A percentile compares a stretch with the other conserved stretches of the same genome.
Evolutionary conservation across 2,113 vertebrate species (phyloP).

Genomic region (Tyrannus savana): DNA sequence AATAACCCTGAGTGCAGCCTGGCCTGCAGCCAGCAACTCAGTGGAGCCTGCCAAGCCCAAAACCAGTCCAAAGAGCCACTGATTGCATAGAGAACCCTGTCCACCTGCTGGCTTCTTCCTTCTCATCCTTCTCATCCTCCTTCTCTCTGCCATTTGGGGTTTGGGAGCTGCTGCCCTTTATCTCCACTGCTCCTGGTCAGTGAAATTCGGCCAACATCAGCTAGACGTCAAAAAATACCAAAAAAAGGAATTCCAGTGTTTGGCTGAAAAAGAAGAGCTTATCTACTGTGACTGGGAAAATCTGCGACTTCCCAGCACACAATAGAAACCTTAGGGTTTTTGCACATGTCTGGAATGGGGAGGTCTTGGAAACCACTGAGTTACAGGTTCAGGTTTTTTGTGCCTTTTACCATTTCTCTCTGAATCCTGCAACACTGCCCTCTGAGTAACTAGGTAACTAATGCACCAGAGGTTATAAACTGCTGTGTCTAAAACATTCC

Average conservation of each 20-base stretch:
- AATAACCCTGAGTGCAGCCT: neutral
- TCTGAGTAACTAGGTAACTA: constrained; percentile 33
- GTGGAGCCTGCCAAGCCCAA: neutral
- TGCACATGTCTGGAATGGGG: neutral
- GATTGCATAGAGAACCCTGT: rapidly evolving
- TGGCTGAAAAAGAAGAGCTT: neutral
- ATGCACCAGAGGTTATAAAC: neutral
- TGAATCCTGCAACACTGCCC: neutral
- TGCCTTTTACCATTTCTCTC: neutral
- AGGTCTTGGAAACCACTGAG: rapidly evolving
- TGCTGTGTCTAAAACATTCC: constrained; percentile 13
- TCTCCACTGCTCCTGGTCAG: neutral
- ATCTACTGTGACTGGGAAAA: neutral
- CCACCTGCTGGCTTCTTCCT: neutral
- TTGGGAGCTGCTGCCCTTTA: neutral
- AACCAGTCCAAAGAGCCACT: neutral
- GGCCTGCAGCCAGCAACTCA: neutral
- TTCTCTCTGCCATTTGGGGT: neutral
- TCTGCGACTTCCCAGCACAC: rapidly evolving
- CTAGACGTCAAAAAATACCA: neutral
- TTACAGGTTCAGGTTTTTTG: neutral
- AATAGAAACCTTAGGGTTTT: neutral
- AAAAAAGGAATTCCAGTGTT: neutral
- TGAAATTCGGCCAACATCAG: neutral
- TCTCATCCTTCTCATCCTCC: neutral